phyloP scores from a whole-genome alignment of 2,797 vertebrate genomes.

The Echiichthys vipera region DNA sequence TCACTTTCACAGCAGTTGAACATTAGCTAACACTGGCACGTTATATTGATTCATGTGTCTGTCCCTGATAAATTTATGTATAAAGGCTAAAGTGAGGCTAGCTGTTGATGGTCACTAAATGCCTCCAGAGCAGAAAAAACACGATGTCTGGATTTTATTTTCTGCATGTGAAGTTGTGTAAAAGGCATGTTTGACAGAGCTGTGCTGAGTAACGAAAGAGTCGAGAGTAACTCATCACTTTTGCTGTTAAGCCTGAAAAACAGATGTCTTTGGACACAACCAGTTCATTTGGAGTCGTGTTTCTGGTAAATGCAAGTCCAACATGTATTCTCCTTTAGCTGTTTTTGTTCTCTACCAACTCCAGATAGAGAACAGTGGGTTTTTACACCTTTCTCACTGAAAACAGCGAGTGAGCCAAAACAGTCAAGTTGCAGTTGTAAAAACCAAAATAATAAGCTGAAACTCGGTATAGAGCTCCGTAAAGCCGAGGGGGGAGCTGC shows the following conservation, averaged over 20 bases:
- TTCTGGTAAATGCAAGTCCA: neutral
- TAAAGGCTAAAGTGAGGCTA: neutral
- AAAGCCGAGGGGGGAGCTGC: too few species aligned
- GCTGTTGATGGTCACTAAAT: neutral
- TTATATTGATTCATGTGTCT: too few species aligned
- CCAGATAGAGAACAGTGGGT: neutral
- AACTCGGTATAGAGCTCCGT: too few species aligned
- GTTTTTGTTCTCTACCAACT: neutral
- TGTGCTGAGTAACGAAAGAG: neutral
- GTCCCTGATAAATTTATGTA: too few species aligned
- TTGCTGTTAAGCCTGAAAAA: neutral
- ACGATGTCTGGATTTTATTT: neutral
- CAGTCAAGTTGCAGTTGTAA: too few species aligned
- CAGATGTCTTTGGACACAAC: neutral
- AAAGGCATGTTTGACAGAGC: neutral
- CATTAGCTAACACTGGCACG: too few species aligned
- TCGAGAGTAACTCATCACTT: neutral
- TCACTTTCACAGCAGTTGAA: too few species aligned
- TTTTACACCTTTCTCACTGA: neutral
- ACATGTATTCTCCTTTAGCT: neutral
- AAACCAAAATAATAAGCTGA: too few species aligned
- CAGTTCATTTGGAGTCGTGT: neutral
- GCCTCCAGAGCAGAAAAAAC: too few species aligned
- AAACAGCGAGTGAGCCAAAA: too few species aligned
- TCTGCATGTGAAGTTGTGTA: neutral